Evolutionary conservation across 1,140 invertebrate genomes (phyloP), one percentile per base, ranked within the genome.

Genomic region (Grapholita molesta): DNA sequence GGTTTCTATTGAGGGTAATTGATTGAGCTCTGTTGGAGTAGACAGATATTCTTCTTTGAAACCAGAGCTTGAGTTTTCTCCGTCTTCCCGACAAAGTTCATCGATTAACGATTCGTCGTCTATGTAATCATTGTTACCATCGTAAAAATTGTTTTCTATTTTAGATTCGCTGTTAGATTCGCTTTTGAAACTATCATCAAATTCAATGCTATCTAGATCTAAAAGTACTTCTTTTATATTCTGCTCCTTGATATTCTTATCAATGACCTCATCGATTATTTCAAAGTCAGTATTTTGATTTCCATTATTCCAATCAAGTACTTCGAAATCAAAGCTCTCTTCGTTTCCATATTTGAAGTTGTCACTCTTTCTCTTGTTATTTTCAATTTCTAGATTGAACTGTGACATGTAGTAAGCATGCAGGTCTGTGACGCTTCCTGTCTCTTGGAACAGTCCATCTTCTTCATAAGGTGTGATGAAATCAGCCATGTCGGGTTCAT

Each of bases 391-490:
- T 67, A 91, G 65, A 73, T 90, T 91, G 21, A 91, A 91, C 66
- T 91, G 89, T 15, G 86, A 80, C 89, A 91, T 91, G 55, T 90
- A 91, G 70, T 91, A 91, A 0, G 86, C 84, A 66, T 91, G 89
- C 67, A 91, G 71, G 52, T 89, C 88, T 67, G 85, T 84, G 4
- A 89, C 82, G 23, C 89, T 83, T 23, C 75, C 86, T 74, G 74
- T 83, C 15, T 87, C 85, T 76, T 85, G 78, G 53, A 89, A 88
- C 35, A 89, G 64, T 61, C 81, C 30, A 83, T 83, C 89, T 86
- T 90, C 18, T 70, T 80, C 72, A 64, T 83, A 84, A 84, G 55
- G 55, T 61, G 55, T 61, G 28, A 61, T 28, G 55, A 61, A 28
- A n/a, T 61, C 55, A 28, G 55, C 55, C 55, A 61, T 61, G 15